Evolutionary conservation across 2,113 vertebrate species (phyloP).

Genomic region (Tetrao urogallus): DNA sequence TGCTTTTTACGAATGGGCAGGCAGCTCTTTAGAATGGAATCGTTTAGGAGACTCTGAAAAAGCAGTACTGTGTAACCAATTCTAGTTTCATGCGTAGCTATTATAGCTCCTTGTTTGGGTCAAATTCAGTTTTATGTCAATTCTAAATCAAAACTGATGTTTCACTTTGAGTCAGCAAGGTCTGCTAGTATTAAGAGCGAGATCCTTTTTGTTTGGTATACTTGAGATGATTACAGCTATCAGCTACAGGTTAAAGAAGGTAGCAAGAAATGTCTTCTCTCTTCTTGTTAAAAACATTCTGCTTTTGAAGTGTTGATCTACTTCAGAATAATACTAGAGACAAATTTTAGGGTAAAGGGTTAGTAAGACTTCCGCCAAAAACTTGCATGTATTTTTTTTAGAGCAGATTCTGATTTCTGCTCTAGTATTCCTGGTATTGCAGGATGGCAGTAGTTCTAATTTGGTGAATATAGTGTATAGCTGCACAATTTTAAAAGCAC

Average conservation of each 20-base stretch:
- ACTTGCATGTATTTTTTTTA: neutral
- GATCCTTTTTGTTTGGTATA: neutral
- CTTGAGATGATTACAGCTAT: neutral
- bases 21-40: neutral
- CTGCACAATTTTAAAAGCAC: conserved; percentile 2
- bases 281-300: neutral
- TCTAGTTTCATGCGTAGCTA: neutral
- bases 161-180: neutral
- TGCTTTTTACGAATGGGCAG: neutral
- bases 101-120: neutral
- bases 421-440: neutral
- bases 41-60: neutral
- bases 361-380: neutral
- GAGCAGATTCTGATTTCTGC: neutral
- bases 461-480: neutral
- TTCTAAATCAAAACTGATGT: neutral
- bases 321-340: neutral
- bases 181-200: neutral
- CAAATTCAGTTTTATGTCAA: neutral
- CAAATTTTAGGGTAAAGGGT: neutral
- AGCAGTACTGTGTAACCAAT: neutral
- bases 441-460: neutral
- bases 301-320: neutral
- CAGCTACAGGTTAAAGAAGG: neutral
- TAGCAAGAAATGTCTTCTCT: neutral